Evolutionary conservation across 2,797 vertebrate genomes (phyloP), one percentile per base, ranked within the genome.

Genomic region (Cuniculus paca): DNA sequence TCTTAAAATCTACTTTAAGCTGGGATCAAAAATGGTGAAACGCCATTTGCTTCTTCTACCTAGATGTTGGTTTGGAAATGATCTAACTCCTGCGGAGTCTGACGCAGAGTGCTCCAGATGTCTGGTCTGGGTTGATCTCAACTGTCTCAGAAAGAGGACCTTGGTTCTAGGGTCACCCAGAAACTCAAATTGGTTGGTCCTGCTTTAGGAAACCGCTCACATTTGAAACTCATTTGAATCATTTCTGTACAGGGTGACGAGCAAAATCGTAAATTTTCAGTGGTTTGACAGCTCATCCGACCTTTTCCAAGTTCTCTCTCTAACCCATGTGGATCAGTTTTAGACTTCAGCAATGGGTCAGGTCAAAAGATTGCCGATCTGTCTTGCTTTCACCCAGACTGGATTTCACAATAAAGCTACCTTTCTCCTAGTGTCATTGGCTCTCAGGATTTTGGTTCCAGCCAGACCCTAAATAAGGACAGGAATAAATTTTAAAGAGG

Each of bases 391-490:
- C 34, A 61, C 87, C 88, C 56, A 70, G 81, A 56, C 61, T 92
- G 88, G 50, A 92, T 96, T 96, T 96, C 93, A 90, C 86, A 88
- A 72, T 72, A 94, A 95, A 91, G 72, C 13, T 19, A 42, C 26
- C 56, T 94, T 95, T 61, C 88, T 68, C n/a, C 84, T 68, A 36
- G 56, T 56, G 6, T 78, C 88, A 95, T 86, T 82, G 83, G 72
- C 45, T 79, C 50, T 94, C 65, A 52, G 54, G 74, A 81, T 65
- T 86, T 91, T 96, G 50, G 12, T 95, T 95, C 91, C 50, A 92
- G 74, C 85, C 93, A 97, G 95, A 78, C 31, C 61, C 86, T 94
- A 93, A 96, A 84, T 50, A 78, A 90, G 36, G 72, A 34, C 85
- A 96, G 74, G 61, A 91, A 81, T 61, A 86, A 34, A 92, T 77